A percentile compares a stretch with the other conserved stretches of the same genome.
Conservation (phyloP, 2,113 vertebrate species). For the Lagopus muta region DNA sequence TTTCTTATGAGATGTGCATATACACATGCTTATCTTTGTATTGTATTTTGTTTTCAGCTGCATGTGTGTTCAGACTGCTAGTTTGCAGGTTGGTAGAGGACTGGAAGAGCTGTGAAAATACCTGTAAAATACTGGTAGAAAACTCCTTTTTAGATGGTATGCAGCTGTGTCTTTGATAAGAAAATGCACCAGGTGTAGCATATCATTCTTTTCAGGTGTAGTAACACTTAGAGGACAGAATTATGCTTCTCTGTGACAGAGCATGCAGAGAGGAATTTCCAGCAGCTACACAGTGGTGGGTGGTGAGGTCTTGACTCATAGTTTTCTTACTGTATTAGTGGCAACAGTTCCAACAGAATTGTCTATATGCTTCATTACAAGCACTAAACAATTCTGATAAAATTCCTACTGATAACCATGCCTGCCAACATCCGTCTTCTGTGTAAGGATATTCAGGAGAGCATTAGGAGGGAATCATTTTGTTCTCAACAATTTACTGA, state of each 20-base stretch:
- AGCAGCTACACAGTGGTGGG: conserved; percentile 23
- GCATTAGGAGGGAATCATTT: conserved; percentile 49
- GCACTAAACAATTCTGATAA: conserved; percentile 76
- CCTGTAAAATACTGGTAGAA: conserved; percentile 49
- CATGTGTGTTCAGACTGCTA: conserved; percentile 19
- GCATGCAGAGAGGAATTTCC: conserved; percentile 28
- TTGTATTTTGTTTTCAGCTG: conserved; percentile 11
- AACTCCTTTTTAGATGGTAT: conserved; percentile 2
- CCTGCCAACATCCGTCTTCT: conserved; percentile 66
- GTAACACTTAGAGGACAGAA: conserved; percentile 18
- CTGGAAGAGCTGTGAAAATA: conserved; percentile 51
- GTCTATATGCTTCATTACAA: conserved; percentile 75
- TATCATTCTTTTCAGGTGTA: background rate
- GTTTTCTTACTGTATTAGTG: conserved; percentile 78
- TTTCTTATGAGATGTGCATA: background rate
- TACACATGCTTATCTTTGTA: background rate
- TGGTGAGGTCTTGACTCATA: conserved; percentile 34
- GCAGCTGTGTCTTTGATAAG: conserved; percentile 12
- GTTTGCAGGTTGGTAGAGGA: conserved; percentile 24
- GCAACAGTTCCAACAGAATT: conserved; percentile 78
- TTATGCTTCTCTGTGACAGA: conserved; percentile 45
- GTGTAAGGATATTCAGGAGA: conserved; percentile 65
- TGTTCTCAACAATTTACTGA: conserved; percentile 64
- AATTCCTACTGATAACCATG: conserved; percentile 61
- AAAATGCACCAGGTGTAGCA: conserved; percentile 28